Evolutionary conservation across 2,113 vertebrate genomes (phyloP), one percentile per base, ranked within the genome.

Genomic region (Xenopus laevis): DNA sequence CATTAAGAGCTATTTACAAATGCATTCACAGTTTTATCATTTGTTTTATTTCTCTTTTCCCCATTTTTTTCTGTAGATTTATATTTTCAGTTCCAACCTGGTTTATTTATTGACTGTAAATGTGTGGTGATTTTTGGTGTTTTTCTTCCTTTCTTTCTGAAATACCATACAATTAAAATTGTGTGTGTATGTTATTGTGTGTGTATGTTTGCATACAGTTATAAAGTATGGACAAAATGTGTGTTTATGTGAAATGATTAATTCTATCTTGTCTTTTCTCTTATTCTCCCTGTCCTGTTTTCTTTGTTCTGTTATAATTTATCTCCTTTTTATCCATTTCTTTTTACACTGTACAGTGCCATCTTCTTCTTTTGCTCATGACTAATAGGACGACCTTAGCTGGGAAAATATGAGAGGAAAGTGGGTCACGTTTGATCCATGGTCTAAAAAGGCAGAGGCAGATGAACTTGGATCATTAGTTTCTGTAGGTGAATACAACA

Each of bases 381-480:
- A 58, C 15, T 72, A 71, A 75, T 71, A 59, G 57, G 77, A 70
- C 62, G 20, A 74, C 66, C 84, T 78, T 72, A 44, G 73, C 69
- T 44, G 71, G 73, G 79, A 84, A 80, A 72, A 79, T 72, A 63
- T 77, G 81, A 78, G 74, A 77, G 79, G 78, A 85, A 86, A 86
- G 72, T 83, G 80, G 79, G 84, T 83, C 80, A 83, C 69, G 72
- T 81, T 79, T 82, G 70, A 85, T 83, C 84, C 72, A 70, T 81
- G 74, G 79, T 79, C 83, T 82, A 80, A 78, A 84, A 82, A 81
- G 64, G 78, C 78, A 83, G 79, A 60, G 63, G 64, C 50, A 70
- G 50, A 77, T 77, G 74, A 77, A 70, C 74, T 59, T 70, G 74
- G 67, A 77, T 70, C 74, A 77, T 77, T 77, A 77, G 74, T 77